Base-by-base conservation (phyloP, 2,797 vertebrate species). In the Phoeniculus purpureus region DNA sequence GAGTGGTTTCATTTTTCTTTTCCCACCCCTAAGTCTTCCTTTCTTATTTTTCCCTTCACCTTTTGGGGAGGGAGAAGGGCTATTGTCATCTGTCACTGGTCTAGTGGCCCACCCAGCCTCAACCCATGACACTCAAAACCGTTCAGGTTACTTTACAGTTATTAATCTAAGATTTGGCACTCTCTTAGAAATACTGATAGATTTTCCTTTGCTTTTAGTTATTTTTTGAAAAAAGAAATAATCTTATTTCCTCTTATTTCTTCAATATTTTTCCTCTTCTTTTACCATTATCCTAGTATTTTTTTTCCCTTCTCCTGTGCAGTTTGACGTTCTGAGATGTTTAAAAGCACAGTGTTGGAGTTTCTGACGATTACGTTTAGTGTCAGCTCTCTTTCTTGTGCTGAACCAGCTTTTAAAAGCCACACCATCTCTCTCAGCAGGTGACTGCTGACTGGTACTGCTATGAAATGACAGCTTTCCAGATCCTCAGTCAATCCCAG, bases 391-490 rank as follows among this genome's bases (percentile, higher is more conserved):
- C 74, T 78, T 93, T 83, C 65, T 65, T 90, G 47, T 74, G 77
- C 83, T 81, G 89, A 92, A 86, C 32, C 31, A 91, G 64, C 65
- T 92, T 95, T 91, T 91, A 88, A 84, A 81, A 94, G 54, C 50
- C 67, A 56, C 72, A 84, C 43, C 4, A 15, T 34, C n/a, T 91
- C 37, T 85, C 85, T 89, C 78, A 91, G 91, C 83, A 88, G 87
- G 94, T 80, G 75, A 65, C 54, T 92, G 77, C 85, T 91, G 82
- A 81, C 85, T 90, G 79, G 58, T 71, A 27, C 47, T 88, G 67
- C 74, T 76, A 85, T 58, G 91, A 94, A 86, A 91, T 75, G 51
- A 59, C 14, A 2, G 40, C 61, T 86, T 95, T 90, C 51, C 56
- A 94, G 87, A 54, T 10, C 76, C 64, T 52, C 74, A 86, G 72